phyloP scores from a whole-genome alignment of 2,888 invertebrate genomes.

The Temnothorax ravouxi region DNA sequence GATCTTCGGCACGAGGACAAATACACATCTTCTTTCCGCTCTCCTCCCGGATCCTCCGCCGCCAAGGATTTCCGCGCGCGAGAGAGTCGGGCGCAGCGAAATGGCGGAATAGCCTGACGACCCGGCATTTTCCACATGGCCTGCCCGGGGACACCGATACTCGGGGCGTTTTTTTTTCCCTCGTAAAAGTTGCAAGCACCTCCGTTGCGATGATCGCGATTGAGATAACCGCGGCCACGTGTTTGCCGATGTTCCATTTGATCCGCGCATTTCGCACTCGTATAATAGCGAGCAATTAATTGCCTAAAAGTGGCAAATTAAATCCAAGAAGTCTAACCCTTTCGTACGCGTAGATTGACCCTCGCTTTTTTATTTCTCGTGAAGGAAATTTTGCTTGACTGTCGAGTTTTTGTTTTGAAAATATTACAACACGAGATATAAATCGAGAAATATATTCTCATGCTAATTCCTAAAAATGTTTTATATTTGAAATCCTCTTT shows the following conservation, averaged over 20 bases:
- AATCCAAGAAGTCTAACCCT: background rate
- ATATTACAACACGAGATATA: background rate
- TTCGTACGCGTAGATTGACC: background rate
- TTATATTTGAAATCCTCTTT: background rate
- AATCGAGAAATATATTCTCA: background rate
- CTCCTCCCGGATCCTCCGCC: conserved; percentile 35
- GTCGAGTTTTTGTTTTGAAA: background rate
- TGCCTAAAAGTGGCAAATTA: background rate
- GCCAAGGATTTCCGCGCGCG: conserved; percentile 34
- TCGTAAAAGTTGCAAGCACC: conserved; percentile 37
- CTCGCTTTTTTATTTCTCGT: background rate
- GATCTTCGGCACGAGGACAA: conserved; percentile 64
- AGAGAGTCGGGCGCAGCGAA: conserved; percentile 25
- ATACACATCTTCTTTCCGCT: conserved; percentile 50
- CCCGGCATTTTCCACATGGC: conserved; percentile 46
- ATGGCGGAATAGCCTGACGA: conserved; percentile 41
- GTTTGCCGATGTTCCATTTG: conserved; percentile 8
- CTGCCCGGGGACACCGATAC: conserved; percentile 3
- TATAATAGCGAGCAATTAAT: background rate
- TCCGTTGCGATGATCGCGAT: background rate
- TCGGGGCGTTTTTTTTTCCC: conserved; percentile 1
- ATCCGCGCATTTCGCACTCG: conserved; percentile 4
- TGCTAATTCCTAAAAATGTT: background rate
- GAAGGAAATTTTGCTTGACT: background rate
- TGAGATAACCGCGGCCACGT: conserved; percentile 11